phyloP scores from a whole-genome alignment of 2,888 invertebrate genomes.

The Punctoribates punctum region DNA sequence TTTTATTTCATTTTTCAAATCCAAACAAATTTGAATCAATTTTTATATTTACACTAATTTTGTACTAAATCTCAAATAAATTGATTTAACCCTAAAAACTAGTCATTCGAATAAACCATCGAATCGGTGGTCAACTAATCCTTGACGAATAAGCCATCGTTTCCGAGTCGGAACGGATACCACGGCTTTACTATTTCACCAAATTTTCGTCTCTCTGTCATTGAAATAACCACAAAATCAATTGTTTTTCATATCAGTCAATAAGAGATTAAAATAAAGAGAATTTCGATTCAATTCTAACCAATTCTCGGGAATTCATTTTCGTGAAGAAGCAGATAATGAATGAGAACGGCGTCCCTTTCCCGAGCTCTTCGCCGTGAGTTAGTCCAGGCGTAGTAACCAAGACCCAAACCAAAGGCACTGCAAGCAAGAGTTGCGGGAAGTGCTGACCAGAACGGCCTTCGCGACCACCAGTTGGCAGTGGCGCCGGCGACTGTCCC shows the following conservation, averaged over 20 bases:
- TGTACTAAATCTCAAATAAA: too few species aligned
- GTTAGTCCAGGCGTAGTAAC: not conserved
- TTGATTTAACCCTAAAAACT: not conserved
- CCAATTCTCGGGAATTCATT: slow-evolving; percentile 41
- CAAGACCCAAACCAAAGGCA: not conserved
- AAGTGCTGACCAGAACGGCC: not conserved
- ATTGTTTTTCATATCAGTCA: not conserved
- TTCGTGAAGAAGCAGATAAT: slow-evolving; percentile 39
- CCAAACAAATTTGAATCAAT: slow-evolving; percentile 54
- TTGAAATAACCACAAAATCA: not conserved
- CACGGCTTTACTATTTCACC: slow-evolving; percentile 3
- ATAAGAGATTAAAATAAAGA: not conserved
- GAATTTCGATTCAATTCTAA: not conserved
- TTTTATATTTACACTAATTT: too few species aligned
- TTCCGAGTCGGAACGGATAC: not conserved
- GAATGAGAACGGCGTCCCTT: slow-evolving; percentile 32
- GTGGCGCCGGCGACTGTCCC: not conserved
- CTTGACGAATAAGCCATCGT: not conserved
- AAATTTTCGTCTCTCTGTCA: not conserved
- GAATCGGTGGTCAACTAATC: not conserved
- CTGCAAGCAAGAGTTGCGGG: not conserved
- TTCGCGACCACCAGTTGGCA: not conserved
- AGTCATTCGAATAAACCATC: not conserved
- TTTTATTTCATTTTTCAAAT: too few species aligned
- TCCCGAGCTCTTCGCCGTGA: not conserved